Evolutionary conservation across 35 echinoderm and acorn worm genomes (phyloP), one percentile per base, ranked within the genome.

Genomic region (Apostichopus parvimensis): DNA sequence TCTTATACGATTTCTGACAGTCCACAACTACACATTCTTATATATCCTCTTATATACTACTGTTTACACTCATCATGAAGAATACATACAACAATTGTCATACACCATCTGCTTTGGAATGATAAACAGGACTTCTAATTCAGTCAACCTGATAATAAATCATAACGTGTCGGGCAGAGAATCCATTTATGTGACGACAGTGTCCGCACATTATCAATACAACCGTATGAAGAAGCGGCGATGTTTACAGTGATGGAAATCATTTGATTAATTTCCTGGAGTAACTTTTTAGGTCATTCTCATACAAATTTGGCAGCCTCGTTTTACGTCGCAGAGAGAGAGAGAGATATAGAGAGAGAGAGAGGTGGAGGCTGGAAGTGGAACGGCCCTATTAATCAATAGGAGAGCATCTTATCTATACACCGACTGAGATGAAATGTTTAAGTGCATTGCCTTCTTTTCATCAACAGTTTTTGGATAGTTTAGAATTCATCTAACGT

Each of bases 201-300:
- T 18, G 18, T 18, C 18, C 64, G 6, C 11, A 14, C 9, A 4
- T 68, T 18, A 68, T 68, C 64, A 68, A 68, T 14, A 45, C 34
- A 45, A 45, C 34, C 34, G 34, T 45, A 45, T 45, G 64, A 68
- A 68, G 64, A 11, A 68, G 8, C 64, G 11, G 64, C 11, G 55
- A 82, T 55, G 79, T 56, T 82, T 17, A 82, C 24, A 54, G 79
- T 82, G 54, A 82, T 82, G 79, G 79, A 82, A 82, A 14, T 82
- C 55, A 82, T 82, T 82, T 82, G 79, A 82, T 82, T 82, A 82
- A 54, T 82, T 56, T 20, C 79, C 55, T 82, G 18, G 34, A 82
- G 79, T 56, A 45, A 53, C 79, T 55, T 53, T 82, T 82, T 82
- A 82, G 79, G 79, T 82, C 79, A 82, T 17, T 82, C 14, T 82